phyloP scores from a whole-genome alignment of 2,113 vertebrate genomes.

The Plotosus lineatus region DNA sequence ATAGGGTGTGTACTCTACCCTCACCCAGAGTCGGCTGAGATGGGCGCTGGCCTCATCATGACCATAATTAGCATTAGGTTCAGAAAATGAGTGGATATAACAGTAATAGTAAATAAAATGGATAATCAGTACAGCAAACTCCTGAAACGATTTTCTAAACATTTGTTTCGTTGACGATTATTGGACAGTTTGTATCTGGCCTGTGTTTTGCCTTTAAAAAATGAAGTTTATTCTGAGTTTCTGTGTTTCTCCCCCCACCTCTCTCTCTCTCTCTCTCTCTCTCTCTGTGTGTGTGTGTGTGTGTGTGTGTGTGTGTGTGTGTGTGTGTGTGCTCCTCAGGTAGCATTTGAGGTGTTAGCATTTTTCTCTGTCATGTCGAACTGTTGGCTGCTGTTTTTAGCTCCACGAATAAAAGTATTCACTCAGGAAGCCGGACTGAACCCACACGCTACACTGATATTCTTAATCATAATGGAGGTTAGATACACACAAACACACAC shows the following conservation, averaged over 20 bases:
- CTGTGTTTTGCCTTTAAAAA: neutral
- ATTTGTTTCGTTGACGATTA: neutral
- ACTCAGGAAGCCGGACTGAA: slow-evolving; percentile 63
- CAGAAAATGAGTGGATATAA: too few species aligned
- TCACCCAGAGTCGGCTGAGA: too few species aligned
- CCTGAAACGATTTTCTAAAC: neutral
- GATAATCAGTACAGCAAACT: neutral
- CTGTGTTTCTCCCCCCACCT: too few species aligned
- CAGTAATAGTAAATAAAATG: too few species aligned
- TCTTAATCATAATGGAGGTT: slow-evolving; percentile 73
- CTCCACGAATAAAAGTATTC: slow-evolving; percentile 63
- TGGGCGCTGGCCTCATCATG: too few species aligned
- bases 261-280: too few species aligned
- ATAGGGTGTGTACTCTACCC: too few species aligned
- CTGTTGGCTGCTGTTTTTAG: slow-evolving; percentile 79
- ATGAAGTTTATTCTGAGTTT: too few species aligned
- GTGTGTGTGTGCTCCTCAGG: slow-evolving; percentile 56
- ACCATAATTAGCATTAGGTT: too few species aligned
- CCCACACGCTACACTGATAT: slow-evolving; percentile 60
- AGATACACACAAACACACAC: neutral
- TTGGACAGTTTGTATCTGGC: neutral
- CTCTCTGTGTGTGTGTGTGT: slow-evolving; percentile 9
- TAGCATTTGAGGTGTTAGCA: slow-evolving; percentile 76
- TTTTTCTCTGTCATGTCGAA: slow-evolving; percentile 78
- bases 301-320: slow-evolving; percentile 22